A percentile compares a stretch with the other conserved stretches of the same genome.
phyloP scores from a whole-genome alignment of 2,113 vertebrate species.

The Laticauda colubrina region DNA sequence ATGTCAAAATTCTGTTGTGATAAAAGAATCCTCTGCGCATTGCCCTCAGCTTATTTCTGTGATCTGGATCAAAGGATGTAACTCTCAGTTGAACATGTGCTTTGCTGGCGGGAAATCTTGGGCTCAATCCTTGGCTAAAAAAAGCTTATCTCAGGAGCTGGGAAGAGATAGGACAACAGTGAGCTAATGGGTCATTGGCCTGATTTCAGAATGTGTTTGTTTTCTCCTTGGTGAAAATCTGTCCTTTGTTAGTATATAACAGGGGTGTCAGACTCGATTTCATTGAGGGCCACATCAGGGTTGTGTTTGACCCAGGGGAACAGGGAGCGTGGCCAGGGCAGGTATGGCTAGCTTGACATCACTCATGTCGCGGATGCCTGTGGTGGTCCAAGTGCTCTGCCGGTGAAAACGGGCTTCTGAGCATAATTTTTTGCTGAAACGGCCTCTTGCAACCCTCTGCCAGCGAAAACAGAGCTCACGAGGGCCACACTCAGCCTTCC shows the following conservation, averaged over 20 bases:
- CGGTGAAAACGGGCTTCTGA: no score
- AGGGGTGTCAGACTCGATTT: no score
- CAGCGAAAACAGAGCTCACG: no score
- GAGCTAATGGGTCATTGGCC: background rate
- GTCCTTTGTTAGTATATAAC: background rate
- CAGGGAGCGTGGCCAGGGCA: no score
- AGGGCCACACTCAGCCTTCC: no score
- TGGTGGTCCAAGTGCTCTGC: no score
- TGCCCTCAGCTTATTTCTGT: background rate
- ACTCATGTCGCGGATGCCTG: no score
- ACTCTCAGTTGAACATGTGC: background rate
- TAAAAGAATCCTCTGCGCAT: background rate
- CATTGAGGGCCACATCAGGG: no score
- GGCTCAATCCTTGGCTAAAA: background rate
- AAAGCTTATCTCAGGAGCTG: background rate
- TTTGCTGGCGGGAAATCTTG: background rate
- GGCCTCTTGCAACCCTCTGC: no score
- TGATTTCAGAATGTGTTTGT: background rate
- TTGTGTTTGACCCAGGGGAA: no score
- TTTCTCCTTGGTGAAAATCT: background rate
- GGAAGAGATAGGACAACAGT: background rate
- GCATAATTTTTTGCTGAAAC: no score
- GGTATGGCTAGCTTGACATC: no score
- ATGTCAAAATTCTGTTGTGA: background rate
- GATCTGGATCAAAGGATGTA: background rate